Evolutionary conservation across 1,140 invertebrate genomes (phyloP).

Genomic region (Chrysomallon squamiferum): DNA sequence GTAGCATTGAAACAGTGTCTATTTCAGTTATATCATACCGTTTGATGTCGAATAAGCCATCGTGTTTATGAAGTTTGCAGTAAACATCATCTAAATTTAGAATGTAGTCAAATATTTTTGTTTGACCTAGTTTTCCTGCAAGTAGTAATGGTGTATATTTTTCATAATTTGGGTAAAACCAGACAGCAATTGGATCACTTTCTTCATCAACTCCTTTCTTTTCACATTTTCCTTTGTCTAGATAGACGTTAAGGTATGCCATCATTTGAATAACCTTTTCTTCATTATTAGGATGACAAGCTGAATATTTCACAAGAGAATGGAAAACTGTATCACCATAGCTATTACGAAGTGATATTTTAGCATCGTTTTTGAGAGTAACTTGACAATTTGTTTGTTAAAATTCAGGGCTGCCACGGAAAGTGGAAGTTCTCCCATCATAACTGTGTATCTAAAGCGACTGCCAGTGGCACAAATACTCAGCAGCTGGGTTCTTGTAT

Average conservation of each 20-base stretch:
- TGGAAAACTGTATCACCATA: slow-evolving; percentile 40
- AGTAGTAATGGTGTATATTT: background rate
- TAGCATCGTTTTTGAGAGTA: slow-evolving; percentile 20
- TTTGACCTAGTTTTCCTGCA: background rate
- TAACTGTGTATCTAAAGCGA: slow-evolving; percentile 39
- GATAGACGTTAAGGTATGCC: slow-evolving; percentile 11
- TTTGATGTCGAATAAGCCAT: slow-evolving; percentile 38
- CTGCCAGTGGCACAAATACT: slow-evolving; percentile 26
- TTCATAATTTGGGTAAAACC: background rate
- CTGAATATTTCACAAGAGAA: slow-evolving; percentile 34
- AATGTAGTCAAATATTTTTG: background rate
- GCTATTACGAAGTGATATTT: slow-evolving; percentile 18
- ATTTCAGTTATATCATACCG: slow-evolving; percentile 41
- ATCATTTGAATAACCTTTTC: slow-evolving; percentile 27
- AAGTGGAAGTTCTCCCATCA: slow-evolving; percentile 47
- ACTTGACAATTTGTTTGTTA: slow-evolving; percentile 24
- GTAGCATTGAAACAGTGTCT: slow-evolving; percentile 24
- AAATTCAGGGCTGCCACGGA: slow-evolving; percentile 38
- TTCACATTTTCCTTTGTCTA: background rate
- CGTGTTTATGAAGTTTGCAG: slow-evolving; percentile 32
- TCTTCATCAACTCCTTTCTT: slow-evolving; percentile 1
- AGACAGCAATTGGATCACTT: background rate
- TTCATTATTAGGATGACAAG: slow-evolving; percentile 36
- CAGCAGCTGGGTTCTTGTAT: slow-evolving; percentile 12
- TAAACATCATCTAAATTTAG: slow-evolving; percentile 23